Conservation (phyloP, 2,797 vertebrate species). For the Fratercula arctica region DNA sequence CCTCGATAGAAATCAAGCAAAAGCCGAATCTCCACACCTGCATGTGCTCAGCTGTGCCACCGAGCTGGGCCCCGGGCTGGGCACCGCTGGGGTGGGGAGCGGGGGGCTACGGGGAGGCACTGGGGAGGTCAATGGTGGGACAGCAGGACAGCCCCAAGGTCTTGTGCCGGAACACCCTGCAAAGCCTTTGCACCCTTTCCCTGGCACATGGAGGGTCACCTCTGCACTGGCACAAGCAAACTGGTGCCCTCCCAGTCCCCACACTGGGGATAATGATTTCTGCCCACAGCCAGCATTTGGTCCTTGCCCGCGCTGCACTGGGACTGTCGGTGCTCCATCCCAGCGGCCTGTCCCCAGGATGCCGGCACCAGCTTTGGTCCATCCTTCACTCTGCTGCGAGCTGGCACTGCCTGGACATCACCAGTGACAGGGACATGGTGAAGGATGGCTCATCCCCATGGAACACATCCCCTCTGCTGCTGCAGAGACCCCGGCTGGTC, state of each 20-base stretch:
- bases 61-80: neutral
- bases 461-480: neutral
- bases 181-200: neutral
- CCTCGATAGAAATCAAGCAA: neutral
- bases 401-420: neutral
- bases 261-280: neutral
- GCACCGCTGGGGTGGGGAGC: too few relatives aligned
- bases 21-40: rapidly evolving
- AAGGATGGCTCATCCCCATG: neutral
- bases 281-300: neutral
- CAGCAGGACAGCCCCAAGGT: neutral
- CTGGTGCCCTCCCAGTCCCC: neutral
- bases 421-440: neutral
- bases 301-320: neutral
- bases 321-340: neutral
- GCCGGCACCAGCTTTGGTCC: rapidly evolving
- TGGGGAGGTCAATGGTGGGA: too few relatives aligned
- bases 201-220: neutral
- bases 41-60: rapidly evolving
- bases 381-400: neutral
- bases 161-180: neutral
- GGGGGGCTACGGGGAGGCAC: neutral
- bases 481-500: neutral
- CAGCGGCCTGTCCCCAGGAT: neutral
- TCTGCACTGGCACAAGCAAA: neutral